phyloP scores from a whole-genome alignment of 2,888 invertebrate species.

The Erynnis tages region DNA sequence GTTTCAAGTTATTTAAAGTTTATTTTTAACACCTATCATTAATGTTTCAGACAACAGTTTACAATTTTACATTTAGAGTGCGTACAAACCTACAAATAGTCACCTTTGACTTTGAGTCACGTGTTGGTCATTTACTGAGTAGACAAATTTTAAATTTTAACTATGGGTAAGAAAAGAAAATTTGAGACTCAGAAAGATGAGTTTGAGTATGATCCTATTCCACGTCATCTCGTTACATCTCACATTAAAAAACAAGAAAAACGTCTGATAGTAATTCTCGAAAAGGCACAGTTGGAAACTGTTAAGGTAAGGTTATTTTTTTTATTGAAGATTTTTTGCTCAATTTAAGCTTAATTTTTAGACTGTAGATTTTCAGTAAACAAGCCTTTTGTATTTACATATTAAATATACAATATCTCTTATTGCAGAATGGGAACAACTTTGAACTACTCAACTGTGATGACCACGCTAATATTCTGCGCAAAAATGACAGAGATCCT shows the following conservation, averaged over 20 bases:
- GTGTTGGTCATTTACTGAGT: no score
- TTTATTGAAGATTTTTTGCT: neutral
- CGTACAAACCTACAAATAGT: no score
- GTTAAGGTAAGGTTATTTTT: slow-evolving; percentile 87
- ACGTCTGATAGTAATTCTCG: slow-evolving; percentile 94
- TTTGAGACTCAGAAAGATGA: slow-evolving; percentile 82
- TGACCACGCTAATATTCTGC: slow-evolving; percentile 92
- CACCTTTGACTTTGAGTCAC: no score
- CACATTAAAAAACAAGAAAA: slow-evolving; percentile 93
- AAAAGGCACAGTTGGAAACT: slow-evolving; percentile 96
- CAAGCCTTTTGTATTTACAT: no score
- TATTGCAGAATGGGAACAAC: slow-evolving; percentile 89
- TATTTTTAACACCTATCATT: no score
- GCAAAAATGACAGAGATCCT: slow-evolving; percentile 92
- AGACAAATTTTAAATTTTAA: no score
- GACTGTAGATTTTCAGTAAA: neutral
- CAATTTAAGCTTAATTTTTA: no score
- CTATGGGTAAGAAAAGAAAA: slow-evolving; percentile 76
- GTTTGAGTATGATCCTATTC: slow-evolving; percentile 89
- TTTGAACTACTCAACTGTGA: slow-evolving; percentile 97
- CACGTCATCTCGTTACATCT: slow-evolving; percentile 88
- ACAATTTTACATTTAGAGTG: no score
- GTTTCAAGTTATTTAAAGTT: no score
- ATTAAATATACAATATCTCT: slow-evolving; percentile 7
- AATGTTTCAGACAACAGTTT: no score